These are phyloP conservation scores for Corythaeola cristata DNA, from an alignment of 2,113 vertebrate species.

Conservation along the genomic window DNA sequence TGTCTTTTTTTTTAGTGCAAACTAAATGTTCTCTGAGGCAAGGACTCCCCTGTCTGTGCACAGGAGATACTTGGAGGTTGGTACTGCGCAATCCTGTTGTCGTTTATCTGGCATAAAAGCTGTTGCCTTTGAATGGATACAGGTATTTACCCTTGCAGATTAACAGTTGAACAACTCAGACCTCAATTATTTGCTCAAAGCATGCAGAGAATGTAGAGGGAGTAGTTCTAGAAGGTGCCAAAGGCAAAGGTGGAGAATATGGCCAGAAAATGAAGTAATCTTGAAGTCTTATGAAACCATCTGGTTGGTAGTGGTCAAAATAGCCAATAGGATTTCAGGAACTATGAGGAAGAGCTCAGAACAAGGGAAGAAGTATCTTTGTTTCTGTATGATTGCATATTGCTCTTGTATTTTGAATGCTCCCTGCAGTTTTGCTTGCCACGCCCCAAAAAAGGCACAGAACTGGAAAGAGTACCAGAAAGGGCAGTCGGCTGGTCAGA, in stretches of 20 bases:
- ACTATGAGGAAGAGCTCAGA: neutral
- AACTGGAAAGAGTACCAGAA: neutral
- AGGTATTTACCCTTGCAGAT: neutral
- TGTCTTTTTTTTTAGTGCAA: neutral
- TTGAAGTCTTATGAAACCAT: neutral
- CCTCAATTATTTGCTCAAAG: neutral
- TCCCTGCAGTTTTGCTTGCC: neutral
- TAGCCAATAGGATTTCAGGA: neutral
- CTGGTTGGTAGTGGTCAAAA: neutral
- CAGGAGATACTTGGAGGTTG: neutral
- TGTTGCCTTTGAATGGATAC: neutral
- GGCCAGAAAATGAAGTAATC: neutral
- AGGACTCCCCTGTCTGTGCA: neutral
- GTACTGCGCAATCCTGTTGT: neutral
- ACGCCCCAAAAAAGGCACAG: neutral
- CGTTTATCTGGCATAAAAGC: neutral
- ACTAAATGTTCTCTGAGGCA: neutral
- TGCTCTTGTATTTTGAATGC: neutral
- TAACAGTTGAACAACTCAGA: neutral
- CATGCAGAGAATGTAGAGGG: neutral
- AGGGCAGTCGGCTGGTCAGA: neutral
- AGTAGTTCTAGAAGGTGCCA: conserved; percentile 1
- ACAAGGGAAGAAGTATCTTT: neutral
- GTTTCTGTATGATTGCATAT: neutral
- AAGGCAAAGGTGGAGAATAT: conserved; percentile 8